Conservation (phyloP, 2,888 invertebrate genomes). For the Meta bourneti region DNA sequence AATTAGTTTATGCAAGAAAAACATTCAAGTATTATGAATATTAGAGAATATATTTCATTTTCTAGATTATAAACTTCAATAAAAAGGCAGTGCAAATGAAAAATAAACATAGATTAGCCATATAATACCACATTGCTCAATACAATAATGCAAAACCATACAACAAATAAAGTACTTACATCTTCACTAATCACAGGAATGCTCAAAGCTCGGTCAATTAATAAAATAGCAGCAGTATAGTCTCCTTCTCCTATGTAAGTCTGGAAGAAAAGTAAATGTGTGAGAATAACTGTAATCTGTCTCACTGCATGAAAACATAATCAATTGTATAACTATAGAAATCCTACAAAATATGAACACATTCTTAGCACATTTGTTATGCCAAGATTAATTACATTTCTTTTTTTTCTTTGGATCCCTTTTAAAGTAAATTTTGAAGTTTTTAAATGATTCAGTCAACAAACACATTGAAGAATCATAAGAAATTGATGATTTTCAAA, state of each 20-base stretch:
- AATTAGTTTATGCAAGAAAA: too few relatives aligned
- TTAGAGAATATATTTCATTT: too few relatives aligned
- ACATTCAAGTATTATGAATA: too few relatives aligned
- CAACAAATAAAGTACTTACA: conserved; percentile 59
- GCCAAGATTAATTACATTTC: too few relatives aligned
- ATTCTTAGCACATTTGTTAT: neutral
- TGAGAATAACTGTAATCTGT: neutral
- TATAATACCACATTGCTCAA: neutral
- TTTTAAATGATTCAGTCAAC: too few relatives aligned
- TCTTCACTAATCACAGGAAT: conserved; percentile 77
- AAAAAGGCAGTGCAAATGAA: too few relatives aligned
- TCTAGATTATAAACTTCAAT: too few relatives aligned
- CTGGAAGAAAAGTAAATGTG: conserved; percentile 41
- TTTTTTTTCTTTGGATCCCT: too few relatives aligned
- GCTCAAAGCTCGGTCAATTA: conserved; percentile 81
- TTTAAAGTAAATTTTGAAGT: too few relatives aligned
- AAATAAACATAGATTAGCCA: neutral
- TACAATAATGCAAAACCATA: too few relatives aligned
- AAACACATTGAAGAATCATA: too few relatives aligned
- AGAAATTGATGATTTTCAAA: too few relatives aligned
- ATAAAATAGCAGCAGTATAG: conserved; percentile 82
- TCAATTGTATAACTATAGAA: neutral
- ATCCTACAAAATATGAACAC: neutral
- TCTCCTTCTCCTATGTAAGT: conserved; percentile 80
- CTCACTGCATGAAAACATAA: neutral